These are phyloP conservation scores for Tigriopus californicus DNA, from an alignment of 2,888 invertebrate species.

Conservation along the genomic window DNA sequence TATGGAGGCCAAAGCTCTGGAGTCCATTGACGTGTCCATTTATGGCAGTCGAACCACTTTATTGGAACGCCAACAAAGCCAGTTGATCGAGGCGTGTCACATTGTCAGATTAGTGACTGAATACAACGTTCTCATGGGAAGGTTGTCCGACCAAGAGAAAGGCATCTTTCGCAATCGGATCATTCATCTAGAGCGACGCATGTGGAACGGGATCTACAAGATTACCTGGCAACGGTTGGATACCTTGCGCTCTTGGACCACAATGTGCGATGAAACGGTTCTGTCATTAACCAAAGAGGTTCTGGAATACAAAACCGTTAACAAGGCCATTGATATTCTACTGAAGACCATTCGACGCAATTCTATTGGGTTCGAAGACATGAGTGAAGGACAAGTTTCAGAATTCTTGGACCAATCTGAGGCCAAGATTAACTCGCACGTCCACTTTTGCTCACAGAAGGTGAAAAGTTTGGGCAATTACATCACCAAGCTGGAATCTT, in stretches of 20 bases:
- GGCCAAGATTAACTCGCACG: no score
- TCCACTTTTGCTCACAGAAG: no score
- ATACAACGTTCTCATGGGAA: neutral
- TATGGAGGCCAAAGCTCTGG: neutral
- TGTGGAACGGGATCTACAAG: constrained; percentile 3
- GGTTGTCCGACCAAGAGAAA: neutral
- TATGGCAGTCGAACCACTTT: neutral
- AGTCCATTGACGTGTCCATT: neutral
- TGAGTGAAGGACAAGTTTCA: no score
- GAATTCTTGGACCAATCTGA: no score
- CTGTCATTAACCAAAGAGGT: neutral
- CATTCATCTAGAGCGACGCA: neutral
- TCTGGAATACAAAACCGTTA: neutral
- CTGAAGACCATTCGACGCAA: no score
- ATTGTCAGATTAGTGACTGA: neutral
- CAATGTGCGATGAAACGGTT: neutral
- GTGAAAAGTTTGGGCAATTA: no score
- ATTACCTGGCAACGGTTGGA: neutral
- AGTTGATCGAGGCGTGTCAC: neutral
- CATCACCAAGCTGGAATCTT: no score
- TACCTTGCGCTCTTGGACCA: neutral
- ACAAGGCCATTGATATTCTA: neutral
- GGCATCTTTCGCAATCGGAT: neutral
- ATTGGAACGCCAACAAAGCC: neutral
- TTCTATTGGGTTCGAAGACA: no score